phyloP scores from a whole-genome alignment of 1,140 invertebrate species.

The Hestina assimilis region DNA sequence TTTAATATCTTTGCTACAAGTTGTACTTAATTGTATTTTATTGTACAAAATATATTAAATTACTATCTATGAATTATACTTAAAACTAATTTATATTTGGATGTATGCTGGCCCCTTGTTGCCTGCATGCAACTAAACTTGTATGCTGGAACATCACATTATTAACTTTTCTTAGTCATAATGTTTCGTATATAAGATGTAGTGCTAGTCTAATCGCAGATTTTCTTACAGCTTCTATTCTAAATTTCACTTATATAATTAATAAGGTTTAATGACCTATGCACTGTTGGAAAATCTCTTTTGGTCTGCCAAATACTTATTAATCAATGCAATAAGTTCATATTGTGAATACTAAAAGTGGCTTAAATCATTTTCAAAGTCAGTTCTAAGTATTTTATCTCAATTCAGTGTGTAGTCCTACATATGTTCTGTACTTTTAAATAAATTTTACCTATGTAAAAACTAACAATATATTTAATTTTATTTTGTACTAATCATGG shows the following conservation, averaged over 20 bases:
- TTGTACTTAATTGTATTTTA: conserved; percentile 81
- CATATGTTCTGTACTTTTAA: conserved; percentile 79
- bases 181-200: conserved; percentile 77
- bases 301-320: conserved; percentile 76
- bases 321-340: conserved; percentile 73
- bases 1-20: conserved; percentile 80
- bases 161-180: conserved; percentile 72
- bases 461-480: conserved; percentile 80
- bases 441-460: conserved; percentile 78
- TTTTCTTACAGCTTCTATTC: conserved; percentile 78
- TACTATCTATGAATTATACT: conserved; percentile 76
- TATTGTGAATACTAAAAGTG: conserved; percentile 77
- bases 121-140: conserved; percentile 73
- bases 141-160: conserved; percentile 75
- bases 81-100: conserved; percentile 77
- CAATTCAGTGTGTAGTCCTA: conserved; percentile 78
- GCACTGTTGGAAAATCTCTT: conserved; percentile 79
- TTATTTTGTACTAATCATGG: conserved; percentile 80
- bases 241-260: conserved; percentile 74
- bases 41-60: conserved; percentile 80
- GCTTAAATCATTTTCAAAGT: conserved; percentile 74
- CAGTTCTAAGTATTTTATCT: conserved; percentile 77
- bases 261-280: conserved; percentile 69
- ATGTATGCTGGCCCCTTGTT: conserved; percentile 71
- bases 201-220: conserved; percentile 77